phyloP scores from a whole-genome alignment of 2,888 invertebrate genomes.

The Trichopria drosophilae region DNA sequence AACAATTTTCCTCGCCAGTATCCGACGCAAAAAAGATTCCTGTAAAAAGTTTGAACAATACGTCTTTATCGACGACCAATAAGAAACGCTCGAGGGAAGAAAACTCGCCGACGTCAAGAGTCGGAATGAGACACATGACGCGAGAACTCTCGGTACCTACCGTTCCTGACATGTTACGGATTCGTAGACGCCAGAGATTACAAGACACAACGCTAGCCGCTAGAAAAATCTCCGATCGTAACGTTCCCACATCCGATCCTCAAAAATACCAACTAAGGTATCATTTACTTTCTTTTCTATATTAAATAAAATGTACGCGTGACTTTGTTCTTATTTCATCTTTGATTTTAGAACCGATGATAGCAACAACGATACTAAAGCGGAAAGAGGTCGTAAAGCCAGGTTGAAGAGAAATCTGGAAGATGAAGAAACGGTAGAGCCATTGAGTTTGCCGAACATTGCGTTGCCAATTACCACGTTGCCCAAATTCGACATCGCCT shows the following conservation, averaged over 20 bases:
- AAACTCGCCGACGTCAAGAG: slow-evolving; percentile 37
- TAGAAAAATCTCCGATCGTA: slow-evolving; percentile 62
- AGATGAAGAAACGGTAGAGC: slow-evolving; percentile 56
- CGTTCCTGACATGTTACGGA: slow-evolving; percentile 65
- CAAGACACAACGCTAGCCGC: slow-evolving; percentile 67
- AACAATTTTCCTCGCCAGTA: slow-evolving; percentile 80
- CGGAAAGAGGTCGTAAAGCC: slow-evolving; percentile 51
- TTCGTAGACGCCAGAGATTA: slow-evolving; percentile 65
- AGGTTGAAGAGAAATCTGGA: slow-evolving; percentile 50
- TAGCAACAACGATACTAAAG: too few relatives aligned
- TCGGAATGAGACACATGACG: slow-evolving; percentile 53
- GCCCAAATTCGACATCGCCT: slow-evolving; percentile 63
- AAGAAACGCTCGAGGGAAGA: slow-evolving; percentile 43
- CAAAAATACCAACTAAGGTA: slow-evolving; percentile 52
- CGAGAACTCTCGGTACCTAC: slow-evolving; percentile 66
- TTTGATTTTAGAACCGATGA: slow-evolving; percentile 48
- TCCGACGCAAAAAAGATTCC: slow-evolving; percentile 79
- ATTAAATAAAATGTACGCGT: background rate
- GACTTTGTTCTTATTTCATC: background rate
- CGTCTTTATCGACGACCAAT: slow-evolving; percentile 25
- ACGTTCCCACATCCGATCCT: slow-evolving; percentile 33
- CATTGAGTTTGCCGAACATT: slow-evolving; percentile 62
- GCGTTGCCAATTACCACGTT: slow-evolving; percentile 63
- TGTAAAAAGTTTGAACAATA: slow-evolving; percentile 46
- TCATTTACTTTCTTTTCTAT: slow-evolving; percentile 2